A percentile compares a stretch with the other conserved stretches of the same genome.
Evolutionary conservation across 2,113 vertebrate genomes (phyloP).

Genomic region (Sminthopsis crassicaudata): DNA sequence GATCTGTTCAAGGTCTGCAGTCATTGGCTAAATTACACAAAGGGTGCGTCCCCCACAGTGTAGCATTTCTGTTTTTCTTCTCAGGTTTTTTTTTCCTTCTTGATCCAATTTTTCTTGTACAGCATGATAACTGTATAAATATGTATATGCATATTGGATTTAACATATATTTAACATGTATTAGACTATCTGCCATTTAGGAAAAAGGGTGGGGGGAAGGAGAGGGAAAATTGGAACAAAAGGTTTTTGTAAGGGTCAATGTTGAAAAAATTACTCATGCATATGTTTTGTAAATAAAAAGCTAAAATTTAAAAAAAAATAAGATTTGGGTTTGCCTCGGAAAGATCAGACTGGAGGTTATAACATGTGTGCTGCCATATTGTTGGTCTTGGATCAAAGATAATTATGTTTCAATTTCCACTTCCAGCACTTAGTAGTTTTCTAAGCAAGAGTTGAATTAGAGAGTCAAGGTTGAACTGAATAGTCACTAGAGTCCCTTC

Average conservation of each 20-base stretch:
- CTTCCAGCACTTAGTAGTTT: neutral
- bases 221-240: no score
- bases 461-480: neutral
- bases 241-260: no score
- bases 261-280: no score
- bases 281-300: neutral
- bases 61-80: neutral
- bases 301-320: no score
- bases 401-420: neutral
- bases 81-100: no score
- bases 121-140: no score
- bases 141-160: no score
- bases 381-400: neutral
- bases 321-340: neutral
- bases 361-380: neutral
- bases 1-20: conserved; percentile 71
- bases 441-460: no score
- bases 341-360: neutral
- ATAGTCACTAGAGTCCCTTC: neutral
- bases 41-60: conserved; percentile 60
- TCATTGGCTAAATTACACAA: conserved; percentile 22
- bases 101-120: no score
- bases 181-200: no score
- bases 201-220: no score
- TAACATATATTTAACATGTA: no score